A percentile compares a stretch with the other conserved stretches of the same genome.
Conservation (phyloP, 2,113 vertebrate species). For the Ceuthmochares aereus region DNA sequence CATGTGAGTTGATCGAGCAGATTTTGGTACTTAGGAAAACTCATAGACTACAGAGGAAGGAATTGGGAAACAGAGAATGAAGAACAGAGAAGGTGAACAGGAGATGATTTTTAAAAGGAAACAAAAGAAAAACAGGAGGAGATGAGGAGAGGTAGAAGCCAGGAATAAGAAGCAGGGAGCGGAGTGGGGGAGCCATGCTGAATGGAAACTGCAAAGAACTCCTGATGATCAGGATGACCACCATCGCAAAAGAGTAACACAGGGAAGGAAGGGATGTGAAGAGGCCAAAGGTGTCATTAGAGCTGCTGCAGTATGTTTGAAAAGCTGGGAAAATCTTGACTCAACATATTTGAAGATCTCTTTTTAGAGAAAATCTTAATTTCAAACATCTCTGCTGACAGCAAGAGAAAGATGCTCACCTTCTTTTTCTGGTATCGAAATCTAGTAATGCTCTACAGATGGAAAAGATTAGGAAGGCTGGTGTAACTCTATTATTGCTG, state of each 20-base stretch:
- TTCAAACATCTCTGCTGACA: background rate
- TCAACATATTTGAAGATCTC: background rate
- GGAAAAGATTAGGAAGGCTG: constrained; percentile 5
- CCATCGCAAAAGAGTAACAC: background rate
- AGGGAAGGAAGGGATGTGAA: background rate
- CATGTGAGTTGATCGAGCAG: background rate
- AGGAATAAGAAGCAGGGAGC: background rate
- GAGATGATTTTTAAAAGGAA: background rate
- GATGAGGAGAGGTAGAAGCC: background rate
- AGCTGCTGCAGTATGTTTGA: background rate
- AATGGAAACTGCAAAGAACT: background rate
- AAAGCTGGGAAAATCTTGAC: background rate
- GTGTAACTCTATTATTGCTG: background rate
- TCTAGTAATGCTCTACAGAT: background rate
- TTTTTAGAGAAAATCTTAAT: background rate
- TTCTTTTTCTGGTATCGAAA: background rate
- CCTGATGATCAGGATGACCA: background rate
- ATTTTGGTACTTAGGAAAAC: background rate
- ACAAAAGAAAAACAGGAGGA: background rate
- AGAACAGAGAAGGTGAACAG: background rate
- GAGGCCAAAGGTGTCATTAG: background rate
- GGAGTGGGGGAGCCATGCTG: background rate
- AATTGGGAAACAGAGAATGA: background rate
- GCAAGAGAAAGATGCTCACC: background rate
- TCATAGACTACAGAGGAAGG: background rate